These are phyloP conservation scores for Urocynchramus pylzowi DNA, from an alignment of 2,113 vertebrate species.

Conservation along the genomic window DNA sequence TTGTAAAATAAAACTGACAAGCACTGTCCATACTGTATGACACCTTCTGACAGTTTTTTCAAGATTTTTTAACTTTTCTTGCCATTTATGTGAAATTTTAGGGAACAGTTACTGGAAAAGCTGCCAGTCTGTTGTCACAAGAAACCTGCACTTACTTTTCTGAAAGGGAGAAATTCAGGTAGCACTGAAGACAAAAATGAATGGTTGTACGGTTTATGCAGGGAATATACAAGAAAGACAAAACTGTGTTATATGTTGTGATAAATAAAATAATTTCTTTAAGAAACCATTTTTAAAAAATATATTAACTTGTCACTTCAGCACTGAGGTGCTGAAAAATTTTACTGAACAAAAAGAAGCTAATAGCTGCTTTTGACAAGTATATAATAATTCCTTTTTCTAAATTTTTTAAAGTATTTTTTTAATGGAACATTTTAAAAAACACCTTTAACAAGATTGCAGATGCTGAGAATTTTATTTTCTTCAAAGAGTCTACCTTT, in stretches of 20 bases:
- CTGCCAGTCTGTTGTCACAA: neutral
- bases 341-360: neutral
- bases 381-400: neutral
- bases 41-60: constrained; percentile 25
- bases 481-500: neutral
- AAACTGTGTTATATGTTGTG: neutral
- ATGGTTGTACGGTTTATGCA: neutral
- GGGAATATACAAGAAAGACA: neutral
- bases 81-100: neutral
- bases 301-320: neutral
- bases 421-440: neutral
- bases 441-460: neutral
- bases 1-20: constrained; percentile 31
- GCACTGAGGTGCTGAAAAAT: neutral
- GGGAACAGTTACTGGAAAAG: neutral
- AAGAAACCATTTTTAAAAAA: neutral
- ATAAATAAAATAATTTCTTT: neutral
- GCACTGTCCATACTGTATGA: neutral
- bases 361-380: neutral
- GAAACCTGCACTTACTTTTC: neutral
- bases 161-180: neutral
- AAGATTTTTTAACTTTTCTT: constrained; percentile 13
- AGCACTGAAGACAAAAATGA: neutral
- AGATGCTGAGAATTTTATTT: neutral
- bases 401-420: neutral